phyloP scores from a whole-genome alignment of 2,113 vertebrate species.

The Oreochromis spilurus region DNA sequence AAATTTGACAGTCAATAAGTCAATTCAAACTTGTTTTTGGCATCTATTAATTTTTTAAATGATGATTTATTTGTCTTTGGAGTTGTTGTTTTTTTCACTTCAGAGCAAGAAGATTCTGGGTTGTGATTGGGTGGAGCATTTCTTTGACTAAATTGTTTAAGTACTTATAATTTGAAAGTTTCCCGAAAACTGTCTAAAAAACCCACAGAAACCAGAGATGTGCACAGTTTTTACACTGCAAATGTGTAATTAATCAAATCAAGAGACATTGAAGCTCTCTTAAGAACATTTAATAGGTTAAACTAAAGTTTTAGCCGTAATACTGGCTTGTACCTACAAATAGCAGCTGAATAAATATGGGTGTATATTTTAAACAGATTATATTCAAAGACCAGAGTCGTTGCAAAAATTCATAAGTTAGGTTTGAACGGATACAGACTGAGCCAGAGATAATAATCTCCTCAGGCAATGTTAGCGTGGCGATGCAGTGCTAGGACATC shows the following conservation, averaged over 20 bases:
- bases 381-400: neutral
- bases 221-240: neutral
- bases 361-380: neutral
- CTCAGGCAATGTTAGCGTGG: neutral
- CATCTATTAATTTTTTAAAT: neutral
- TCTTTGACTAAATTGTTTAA: neutral
- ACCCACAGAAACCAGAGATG: neutral
- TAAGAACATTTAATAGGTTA: neutral
- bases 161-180: neutral
- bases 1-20: neutral
- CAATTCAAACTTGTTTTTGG: neutral
- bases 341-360: neutral
- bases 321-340: neutral
- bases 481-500: neutral
- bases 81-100: fast-evolving
- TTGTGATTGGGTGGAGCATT: neutral
- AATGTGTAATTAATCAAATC: fast-evolving
- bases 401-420: neutral
- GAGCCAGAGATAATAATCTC: neutral
- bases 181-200: neutral
- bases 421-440: neutral
- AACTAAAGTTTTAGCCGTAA: neutral
- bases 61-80: neutral
- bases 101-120: fast-evolving
- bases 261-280: neutral